Base-by-base conservation (phyloP, 1,140 invertebrate genomes). In the Calycopis cecrops region DNA sequence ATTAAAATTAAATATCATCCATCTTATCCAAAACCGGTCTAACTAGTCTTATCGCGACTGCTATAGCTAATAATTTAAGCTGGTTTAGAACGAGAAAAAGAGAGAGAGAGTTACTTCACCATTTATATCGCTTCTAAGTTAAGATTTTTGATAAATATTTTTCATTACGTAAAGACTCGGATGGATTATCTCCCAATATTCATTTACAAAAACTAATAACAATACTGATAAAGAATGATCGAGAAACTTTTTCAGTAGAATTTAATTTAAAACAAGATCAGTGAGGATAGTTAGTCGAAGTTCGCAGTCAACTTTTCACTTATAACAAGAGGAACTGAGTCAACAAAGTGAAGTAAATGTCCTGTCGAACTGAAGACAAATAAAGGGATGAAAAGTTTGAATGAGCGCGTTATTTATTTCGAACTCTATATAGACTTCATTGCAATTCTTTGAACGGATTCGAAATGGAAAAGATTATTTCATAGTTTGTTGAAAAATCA, bases 201-300 rank as follows among this genome's bases (percentile, higher is more conserved):
- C 21, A 2, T 28, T 6, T 28, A 28, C 21, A 28, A 28, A 28
- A 28, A 28, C 21, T 6, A 28, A 44, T 37, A 37, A 44, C 12
- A 16, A 16, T 16, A 44, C 40, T 44, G 17, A 44, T 16, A 44
- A 44, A 44, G 40, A 44, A 44, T 44, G 40, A 44, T 44, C 17
- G 40, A 44, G 17, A 44, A 44, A 16, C 40, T 44, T 44, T 28
- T 28, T 17, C 14, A 16, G 12, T 16, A 14, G 40, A 14, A 44
- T 44, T 44, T 44, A 44, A 44, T 44, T 44, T 44, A 44, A 44
- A 44, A 44, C 40, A 44, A 44, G 40, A 44, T 44, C 40, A 44
- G 40, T 44, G 14, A 16, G 16, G 40, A 18, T 44, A 44, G 40
- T 44, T 44, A 44, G 40, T 28, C 16, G 12, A 44, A 44, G 40